A percentile compares a stretch with the other conserved stretches of the same genome.
phyloP scores from a whole-genome alignment of 2,888 invertebrate genomes.

The Lymantria dispar region DNA sequence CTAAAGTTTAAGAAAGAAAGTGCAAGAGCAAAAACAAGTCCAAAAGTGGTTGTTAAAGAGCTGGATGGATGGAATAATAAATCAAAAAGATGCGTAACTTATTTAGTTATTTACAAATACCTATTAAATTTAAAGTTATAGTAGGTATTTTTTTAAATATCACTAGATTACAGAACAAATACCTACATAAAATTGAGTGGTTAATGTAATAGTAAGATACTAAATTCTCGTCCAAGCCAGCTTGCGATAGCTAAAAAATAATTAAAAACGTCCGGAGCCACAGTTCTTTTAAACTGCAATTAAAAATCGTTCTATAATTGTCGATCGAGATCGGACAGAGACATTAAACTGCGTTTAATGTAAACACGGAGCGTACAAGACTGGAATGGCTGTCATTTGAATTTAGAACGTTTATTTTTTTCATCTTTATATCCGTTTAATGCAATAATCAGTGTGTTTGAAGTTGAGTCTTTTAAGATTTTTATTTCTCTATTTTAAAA shows the following conservation, averaged over 20 bases:
- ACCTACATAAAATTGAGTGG: too few species aligned
- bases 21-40: too few species aligned
- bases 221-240: neutral
- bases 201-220: too few species aligned
- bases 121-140: too few species aligned
- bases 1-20: too few species aligned
- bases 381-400: constrained; percentile 13
- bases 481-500: too few species aligned
- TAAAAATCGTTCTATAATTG: constrained; percentile 47
- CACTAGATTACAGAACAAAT: too few species aligned
- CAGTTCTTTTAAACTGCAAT: constrained; percentile 40
- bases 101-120: too few species aligned
- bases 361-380: constrained; percentile 17
- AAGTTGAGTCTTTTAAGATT: neutral
- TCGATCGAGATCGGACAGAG: constrained; percentile 52
- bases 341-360: constrained; percentile 47
- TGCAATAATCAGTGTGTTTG: neutral
- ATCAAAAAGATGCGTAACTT: too few species aligned
- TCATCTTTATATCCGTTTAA: neutral
- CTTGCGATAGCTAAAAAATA: neutral
- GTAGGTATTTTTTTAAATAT: too few species aligned
- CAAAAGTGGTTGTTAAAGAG: too few species aligned
- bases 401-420: constrained; percentile 5
- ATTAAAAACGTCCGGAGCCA: constrained; percentile 18
- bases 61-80: too few species aligned